These are phyloP conservation scores for Stomatorhinus walkeri DNA, from an alignment of 2,797 vertebrate species.

Conservation along the genomic window DNA sequence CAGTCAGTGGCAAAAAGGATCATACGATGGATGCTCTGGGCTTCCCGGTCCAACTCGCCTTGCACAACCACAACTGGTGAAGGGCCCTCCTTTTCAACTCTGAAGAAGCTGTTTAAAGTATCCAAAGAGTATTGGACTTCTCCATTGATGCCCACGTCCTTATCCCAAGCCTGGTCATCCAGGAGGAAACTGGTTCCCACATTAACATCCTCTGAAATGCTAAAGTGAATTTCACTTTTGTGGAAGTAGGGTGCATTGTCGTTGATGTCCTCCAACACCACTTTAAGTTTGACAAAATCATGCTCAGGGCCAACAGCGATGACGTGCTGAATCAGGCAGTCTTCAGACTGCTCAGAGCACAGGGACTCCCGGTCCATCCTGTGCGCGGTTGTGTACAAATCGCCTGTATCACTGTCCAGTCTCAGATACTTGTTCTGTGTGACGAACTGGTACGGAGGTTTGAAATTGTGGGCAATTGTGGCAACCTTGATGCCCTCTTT, in stretches of 20 bases:
- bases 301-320: slow-evolving; percentile 51
- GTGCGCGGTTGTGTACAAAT: slow-evolving; percentile 56
- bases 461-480: slow-evolving; percentile 47
- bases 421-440: slow-evolving; percentile 45
- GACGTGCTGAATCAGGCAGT: slow-evolving; percentile 53
- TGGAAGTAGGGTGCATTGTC: slow-evolving; percentile 65
- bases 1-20: slow-evolving; percentile 55
- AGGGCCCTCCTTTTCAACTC: slow-evolving; percentile 40
- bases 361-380: slow-evolving; percentile 58
- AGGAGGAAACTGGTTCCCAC: slow-evolving; percentile 52
- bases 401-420: slow-evolving; percentile 50
- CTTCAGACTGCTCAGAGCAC: slow-evolving; percentile 51
- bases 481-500: slow-evolving; percentile 50
- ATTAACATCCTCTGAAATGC: slow-evolving; percentile 54
- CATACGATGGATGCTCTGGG: slow-evolving; percentile 50
- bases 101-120: slow-evolving; percentile 48
- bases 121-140: slow-evolving; percentile 53
- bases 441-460: slow-evolving; percentile 57
- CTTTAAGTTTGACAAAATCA: slow-evolving; percentile 55
- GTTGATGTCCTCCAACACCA: slow-evolving; percentile 66
- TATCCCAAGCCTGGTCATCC: slow-evolving; percentile 58
- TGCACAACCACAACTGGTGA: slow-evolving; percentile 49
- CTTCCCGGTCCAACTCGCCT: slow-evolving; percentile 59
- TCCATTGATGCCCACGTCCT: slow-evolving; percentile 52
- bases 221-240: slow-evolving; percentile 51